Base-by-base conservation (phyloP, 2,888 invertebrate genomes). In the Drosophila leonis region DNA sequence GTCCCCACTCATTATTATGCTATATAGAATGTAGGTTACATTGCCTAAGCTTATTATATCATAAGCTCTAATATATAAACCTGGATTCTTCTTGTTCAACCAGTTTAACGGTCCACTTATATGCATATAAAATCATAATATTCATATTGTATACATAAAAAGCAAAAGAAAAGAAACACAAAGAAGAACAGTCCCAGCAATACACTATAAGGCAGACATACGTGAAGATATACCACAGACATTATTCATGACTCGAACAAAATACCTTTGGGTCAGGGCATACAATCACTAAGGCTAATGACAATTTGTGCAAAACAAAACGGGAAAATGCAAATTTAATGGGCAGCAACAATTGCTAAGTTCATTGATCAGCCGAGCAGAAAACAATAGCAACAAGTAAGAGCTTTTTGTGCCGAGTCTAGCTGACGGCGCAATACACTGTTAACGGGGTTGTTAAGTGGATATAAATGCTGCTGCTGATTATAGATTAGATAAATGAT, bases 341-440 rank as follows among this genome's bases (percentile, higher is more conserved):
- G 75, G 74, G 65, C 72, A 83, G 72, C 78, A 78, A 78, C 76
- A 88, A 82, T 78, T 75, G 48, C 72, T 74, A 80, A 83, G 90
- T 90, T 88, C 80, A 83, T 48, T 78, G 85, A 86, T 83, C 86
- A 90, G 71, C 68, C 57, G 56, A 70, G 62, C 42, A 61, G 39
- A 64, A 33, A 41, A 33, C 46, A 57, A 51, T 33, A 35, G 27
- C 44, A 57, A 44, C 31, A 33, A 44, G 18, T 10, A 29, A 39
- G 1, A 39, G n/a, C 15, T 2, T 0, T 9, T 4, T 24, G 35
- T 1, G 33, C 9, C 9, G 33, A 27, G 51, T 35, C 12, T 29
- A 39, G 18, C 39, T 24, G 39, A 39, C 54, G 29, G 29, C 8
- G n/a, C 4, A 8, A 39, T 39, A 13, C 54, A 8, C 39, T 55